These are phyloP conservation scores for Caloenas nicobarica DNA, from an alignment of 2,113 vertebrate genomes.

Conservation along the genomic window DNA sequence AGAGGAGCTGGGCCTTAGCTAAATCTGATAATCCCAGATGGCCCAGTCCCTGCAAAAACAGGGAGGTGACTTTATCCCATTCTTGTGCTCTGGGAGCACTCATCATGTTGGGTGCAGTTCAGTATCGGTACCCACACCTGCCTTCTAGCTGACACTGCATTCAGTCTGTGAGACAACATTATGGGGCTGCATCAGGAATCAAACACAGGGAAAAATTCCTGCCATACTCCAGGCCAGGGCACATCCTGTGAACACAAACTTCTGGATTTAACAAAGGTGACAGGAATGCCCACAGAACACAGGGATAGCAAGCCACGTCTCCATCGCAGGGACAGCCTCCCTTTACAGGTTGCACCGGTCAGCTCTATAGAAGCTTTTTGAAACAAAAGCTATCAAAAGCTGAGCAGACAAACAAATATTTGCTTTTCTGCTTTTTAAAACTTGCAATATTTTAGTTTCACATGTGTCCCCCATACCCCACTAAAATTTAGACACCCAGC, in stretches of 20 bases:
- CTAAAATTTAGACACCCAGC: background rate
- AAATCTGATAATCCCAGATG: background rate
- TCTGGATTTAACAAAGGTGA: background rate
- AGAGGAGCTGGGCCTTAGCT: background rate
- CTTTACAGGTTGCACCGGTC: background rate
- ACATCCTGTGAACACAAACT: background rate
- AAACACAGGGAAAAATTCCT: background rate
- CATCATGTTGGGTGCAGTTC: accelerated
- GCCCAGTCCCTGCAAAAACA: background rate
- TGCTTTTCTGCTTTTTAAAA: background rate
- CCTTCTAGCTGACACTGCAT: background rate
- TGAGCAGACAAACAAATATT: background rate
- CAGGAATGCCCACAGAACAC: background rate
- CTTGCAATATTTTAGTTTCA: background rate
- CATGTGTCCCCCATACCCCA: accelerated
- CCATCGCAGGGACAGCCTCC: background rate
- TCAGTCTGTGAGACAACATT: background rate
- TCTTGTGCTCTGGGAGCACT: background rate
- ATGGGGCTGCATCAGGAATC: background rate
- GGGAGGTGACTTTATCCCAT: background rate
- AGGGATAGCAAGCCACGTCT: accelerated
- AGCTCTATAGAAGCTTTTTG: background rate
- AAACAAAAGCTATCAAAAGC: background rate
- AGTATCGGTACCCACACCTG: accelerated
- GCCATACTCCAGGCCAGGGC: background rate